Evolutionary conservation across 2,888 invertebrate genomes (phyloP).

Genomic region (Aphidius colemani): DNA sequence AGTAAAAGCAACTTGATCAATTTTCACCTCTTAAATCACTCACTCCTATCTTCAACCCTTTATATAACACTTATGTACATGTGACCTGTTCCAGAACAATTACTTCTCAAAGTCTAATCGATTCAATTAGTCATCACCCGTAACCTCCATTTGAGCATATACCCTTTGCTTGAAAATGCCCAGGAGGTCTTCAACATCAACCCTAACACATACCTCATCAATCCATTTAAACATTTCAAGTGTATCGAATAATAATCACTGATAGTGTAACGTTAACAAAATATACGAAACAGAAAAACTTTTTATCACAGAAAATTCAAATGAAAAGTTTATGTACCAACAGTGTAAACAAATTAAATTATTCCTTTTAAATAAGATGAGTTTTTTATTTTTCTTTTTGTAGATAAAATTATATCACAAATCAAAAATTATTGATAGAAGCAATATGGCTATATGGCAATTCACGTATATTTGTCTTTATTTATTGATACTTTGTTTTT

Average conservation of each 20-base stretch:
- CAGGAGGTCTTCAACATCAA: not conserved
- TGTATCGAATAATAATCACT: too few species aligned
- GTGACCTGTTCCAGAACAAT: conserved; percentile 52
- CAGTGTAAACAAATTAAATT: too few species aligned
- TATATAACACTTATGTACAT: too few species aligned
- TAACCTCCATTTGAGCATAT: conserved; percentile 41
- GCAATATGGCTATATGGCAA: too few species aligned
- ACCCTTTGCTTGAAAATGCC: conserved; percentile 26
- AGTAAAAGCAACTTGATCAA: not conserved
- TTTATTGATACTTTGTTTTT: not conserved
- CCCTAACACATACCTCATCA: too few species aligned
- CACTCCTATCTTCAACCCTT: not conserved
- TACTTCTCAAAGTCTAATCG: conserved; percentile 56
- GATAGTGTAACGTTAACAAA: too few species aligned
- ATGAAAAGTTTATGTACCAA: too few species aligned
- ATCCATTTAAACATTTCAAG: too few species aligned
- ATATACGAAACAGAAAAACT: too few species aligned
- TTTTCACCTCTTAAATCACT: not conserved
- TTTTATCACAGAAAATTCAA: too few species aligned
- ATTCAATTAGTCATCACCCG: conserved; percentile 51
- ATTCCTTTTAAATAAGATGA: too few species aligned
- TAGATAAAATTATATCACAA: not conserved
- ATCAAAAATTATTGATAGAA: not conserved
- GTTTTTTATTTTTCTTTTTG: not conserved
- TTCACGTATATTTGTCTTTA: not conserved